A percentile compares a stretch with the other conserved stretches of the same genome.
Conservation (phyloP, 2,888 invertebrate species). For the Agelastica alni region DNA sequence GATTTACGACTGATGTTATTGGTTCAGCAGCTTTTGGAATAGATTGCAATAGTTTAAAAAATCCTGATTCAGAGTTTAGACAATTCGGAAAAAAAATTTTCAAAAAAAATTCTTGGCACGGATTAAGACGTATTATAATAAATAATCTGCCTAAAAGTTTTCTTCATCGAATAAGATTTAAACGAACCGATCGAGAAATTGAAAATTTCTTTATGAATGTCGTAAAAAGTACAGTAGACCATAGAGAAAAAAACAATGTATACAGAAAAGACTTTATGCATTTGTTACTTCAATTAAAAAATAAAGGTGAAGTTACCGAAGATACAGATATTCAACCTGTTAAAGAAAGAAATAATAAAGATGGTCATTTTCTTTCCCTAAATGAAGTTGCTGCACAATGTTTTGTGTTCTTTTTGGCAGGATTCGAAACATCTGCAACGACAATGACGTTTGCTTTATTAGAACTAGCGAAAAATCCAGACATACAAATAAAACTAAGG, state of each 20-base stretch:
- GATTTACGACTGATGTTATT: constrained; percentile 63
- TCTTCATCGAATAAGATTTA: constrained; percentile 24
- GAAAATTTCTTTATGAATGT: constrained; percentile 55
- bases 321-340: constrained; percentile 47
- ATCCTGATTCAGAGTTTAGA: constrained; percentile 58
- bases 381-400: constrained; percentile 28
- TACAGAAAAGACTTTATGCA: constrained; percentile 62
- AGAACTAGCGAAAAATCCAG: constrained; percentile 34
- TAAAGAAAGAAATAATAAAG: constrained; percentile 10
- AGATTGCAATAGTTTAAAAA: constrained; percentile 60
- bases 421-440: constrained; percentile 39
- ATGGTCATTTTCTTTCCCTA: neutral
- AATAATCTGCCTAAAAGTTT: neutral
- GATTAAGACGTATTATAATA: neutral
- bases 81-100: constrained; percentile 36
- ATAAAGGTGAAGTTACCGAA: constrained; percentile 47
- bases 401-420: constrained; percentile 38
- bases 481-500: constrained; percentile 34
- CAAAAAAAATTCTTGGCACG: constrained; percentile 16
- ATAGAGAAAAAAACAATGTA: constrained; percentile 56
- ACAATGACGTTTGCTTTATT: constrained; percentile 38
- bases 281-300: constrained; percentile 57
- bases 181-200: constrained; percentile 37
- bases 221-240: constrained; percentile 55
- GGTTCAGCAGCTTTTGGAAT: constrained; percentile 64